phyloP scores from a whole-genome alignment of 2,113 vertebrate species.

The Eulacestoma nigropectus region DNA sequence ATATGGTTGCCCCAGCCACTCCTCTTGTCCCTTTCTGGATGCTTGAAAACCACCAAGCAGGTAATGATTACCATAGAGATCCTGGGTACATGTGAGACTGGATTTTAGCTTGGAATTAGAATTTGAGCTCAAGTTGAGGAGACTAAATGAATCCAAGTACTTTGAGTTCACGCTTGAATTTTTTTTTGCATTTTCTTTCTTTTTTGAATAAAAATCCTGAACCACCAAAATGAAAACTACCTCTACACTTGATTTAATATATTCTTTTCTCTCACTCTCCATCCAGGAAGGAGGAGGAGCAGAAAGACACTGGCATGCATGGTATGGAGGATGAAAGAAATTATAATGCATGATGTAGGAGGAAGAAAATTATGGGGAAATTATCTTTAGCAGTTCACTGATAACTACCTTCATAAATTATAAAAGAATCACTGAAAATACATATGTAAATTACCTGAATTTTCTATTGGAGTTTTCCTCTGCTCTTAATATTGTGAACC shows the following conservation, averaged over 20 bases:
- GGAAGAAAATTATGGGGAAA: constrained; percentile 55
- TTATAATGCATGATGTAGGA: constrained; percentile 41
- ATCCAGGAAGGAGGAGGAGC: background rate
- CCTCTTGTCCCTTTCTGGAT: background rate
- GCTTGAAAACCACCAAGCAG: background rate
- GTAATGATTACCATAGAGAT: background rate
- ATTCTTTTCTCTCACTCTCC: background rate
- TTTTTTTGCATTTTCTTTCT: background rate
- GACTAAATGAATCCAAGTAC: background rate
- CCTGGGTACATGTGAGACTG: background rate
- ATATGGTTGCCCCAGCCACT: background rate
- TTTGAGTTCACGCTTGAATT: background rate
- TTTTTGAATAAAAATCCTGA: background rate
- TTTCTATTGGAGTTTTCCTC: background rate
- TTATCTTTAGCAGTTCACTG: constrained; percentile 27
- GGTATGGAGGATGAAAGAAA: constrained; percentile 3
- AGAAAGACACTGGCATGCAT: background rate
- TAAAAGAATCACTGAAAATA: constrained; percentile 20
- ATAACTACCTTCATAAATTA: constrained; percentile 25
- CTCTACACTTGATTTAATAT: constrained; percentile 14
- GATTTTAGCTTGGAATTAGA: background rate
- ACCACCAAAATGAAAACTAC: background rate
- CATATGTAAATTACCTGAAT: constrained; percentile 33
- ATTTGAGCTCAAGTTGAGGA: background rate
- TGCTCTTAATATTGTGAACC: background rate